phyloP scores from a whole-genome alignment of 2,797 vertebrate species.

The Peromyscus attwateri region DNA sequence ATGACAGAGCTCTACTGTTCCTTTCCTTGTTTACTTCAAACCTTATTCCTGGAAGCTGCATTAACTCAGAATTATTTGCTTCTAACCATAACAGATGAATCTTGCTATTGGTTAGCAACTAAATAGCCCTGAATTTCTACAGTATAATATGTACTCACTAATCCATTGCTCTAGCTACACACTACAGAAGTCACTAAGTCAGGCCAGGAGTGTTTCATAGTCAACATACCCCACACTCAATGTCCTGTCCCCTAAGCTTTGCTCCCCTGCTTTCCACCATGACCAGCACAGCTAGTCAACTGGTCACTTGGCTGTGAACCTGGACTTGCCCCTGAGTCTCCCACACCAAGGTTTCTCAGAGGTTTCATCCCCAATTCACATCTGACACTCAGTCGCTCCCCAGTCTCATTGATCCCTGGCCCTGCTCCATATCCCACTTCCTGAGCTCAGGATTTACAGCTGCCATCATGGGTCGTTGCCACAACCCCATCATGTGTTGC shows the following conservation, averaged over 20 bases:
- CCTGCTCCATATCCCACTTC: background rate
- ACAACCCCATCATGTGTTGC: background rate
- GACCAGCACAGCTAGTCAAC: background rate
- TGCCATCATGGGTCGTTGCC: background rate
- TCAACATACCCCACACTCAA: background rate
- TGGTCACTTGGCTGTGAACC: background rate
- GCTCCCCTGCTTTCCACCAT: background rate
- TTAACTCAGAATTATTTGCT: background rate
- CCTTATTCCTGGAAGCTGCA: background rate
- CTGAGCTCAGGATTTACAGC: background rate
- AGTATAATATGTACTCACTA: background rate
- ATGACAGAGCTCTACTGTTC: background rate
- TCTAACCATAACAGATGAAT: background rate
- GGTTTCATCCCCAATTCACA: background rate
- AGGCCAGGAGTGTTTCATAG: background rate
- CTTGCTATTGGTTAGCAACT: background rate
- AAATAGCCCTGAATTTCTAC: background rate
- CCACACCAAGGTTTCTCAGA: background rate
- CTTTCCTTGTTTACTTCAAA: slow-evolving; percentile 7
- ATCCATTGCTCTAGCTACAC: background rate
- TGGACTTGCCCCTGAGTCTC: background rate
- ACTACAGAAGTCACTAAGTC: background rate
- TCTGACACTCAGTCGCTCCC: background rate
- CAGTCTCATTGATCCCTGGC: background rate
- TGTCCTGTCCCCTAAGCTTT: background rate